Evolutionary conservation across 2,113 vertebrate species (phyloP).

Genomic region (Notothenia rossii): DNA sequence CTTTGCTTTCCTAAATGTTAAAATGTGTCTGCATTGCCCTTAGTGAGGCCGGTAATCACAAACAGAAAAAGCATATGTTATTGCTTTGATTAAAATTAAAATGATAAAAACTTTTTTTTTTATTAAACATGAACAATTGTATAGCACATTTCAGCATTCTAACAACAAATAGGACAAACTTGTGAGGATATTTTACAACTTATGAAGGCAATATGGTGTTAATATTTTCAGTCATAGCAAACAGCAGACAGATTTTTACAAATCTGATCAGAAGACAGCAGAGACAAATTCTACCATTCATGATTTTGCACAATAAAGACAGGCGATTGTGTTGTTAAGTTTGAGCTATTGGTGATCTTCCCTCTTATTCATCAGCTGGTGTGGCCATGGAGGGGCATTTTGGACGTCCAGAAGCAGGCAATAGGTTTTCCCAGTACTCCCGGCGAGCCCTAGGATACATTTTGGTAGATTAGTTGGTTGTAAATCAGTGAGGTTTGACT

Average conservation of each 20-base stretch:
- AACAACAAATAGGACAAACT: background rate
- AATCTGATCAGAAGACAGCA: background rate
- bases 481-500: background rate
- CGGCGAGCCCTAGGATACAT: constrained; percentile 82
- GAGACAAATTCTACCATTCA: background rate
- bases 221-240: background rate
- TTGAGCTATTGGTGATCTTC: background rate
- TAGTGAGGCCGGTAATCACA: no score
- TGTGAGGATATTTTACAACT: background rate
- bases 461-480: background rate
- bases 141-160: background rate
- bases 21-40: no score
- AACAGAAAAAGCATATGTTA: no score
- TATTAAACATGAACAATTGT: background rate
- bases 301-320: background rate
- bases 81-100: no score
- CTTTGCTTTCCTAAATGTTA: no score
- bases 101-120: no score
- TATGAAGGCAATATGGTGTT: background rate
- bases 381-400: constrained; percentile 87
- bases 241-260: background rate
- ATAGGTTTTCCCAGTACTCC: constrained; percentile 90
- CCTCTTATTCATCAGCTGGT: constrained; percentile 63
- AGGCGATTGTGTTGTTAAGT: background rate
- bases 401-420: constrained; percentile 89